Evolutionary conservation across 2,113 vertebrate species (phyloP), one percentile per base, ranked within the genome.

Genomic region (Heterocephalus glaber): DNA sequence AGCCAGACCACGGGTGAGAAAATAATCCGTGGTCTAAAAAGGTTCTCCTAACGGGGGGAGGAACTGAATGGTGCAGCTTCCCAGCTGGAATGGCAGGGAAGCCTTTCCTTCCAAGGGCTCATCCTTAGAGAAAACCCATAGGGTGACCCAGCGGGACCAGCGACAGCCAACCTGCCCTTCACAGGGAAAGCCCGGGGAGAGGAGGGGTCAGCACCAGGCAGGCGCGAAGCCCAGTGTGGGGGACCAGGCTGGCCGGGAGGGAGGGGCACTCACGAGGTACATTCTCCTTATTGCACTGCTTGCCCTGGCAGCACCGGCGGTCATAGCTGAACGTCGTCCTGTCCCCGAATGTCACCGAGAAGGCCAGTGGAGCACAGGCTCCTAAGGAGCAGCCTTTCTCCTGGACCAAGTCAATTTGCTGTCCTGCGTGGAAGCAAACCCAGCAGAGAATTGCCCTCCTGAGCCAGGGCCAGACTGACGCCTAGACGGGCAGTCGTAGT

Each of bases 331-430:
- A 92, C 0, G 58, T 38, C 0, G 0, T 0, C 2, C 58, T 5
- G 7, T 6, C 0, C 28, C 90, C 61, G 33, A 97, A 22, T 1
- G 76, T 58, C 1, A 14, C 90, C 0, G 86, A 84, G n/a, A 96
- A 96, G 28, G 2, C 3, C 76, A 38, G 3, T 1, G 35, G 17
- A 3, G 1, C 7, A 30, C 95, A 96, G 0, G 0, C 0, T 9
- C 10, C 28, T 9, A 1, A 0, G 66, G 70, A 30, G 33, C 93
- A 97, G 47, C 90, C 76, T 72, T 90, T 96, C 2, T 63, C 3
- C 33, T 16, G 1, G 5, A 3, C 0, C 0, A 0, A 1, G 8
- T 0, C 1, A 22, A 14, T 0, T 9, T 0, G 0, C 0, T 0
- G 0, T 16, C 74, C 96, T 96, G 89, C 3, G 33, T 0, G 63